Evolutionary conservation across 2,888 invertebrate species (phyloP).

Genomic region (Heliothis peltigera): DNA sequence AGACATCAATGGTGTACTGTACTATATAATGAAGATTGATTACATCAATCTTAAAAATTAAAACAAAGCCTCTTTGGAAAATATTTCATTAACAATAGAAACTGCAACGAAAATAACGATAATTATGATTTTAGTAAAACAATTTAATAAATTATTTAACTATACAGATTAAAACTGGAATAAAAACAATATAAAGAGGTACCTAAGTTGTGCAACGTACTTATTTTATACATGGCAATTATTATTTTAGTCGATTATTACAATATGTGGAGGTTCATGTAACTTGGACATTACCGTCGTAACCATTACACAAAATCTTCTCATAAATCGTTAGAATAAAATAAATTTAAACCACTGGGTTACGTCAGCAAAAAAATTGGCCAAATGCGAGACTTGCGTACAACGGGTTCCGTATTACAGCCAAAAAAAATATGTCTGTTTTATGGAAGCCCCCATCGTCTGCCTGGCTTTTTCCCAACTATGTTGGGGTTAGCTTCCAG

Average conservation of each 20-base stretch:
- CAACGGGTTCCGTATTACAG: too few relatives aligned
- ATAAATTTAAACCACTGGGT: not conserved
- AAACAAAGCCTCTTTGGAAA: conserved; percentile 14
- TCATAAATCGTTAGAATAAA: not conserved
- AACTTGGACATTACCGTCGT: not conserved
- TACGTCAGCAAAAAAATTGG: too few relatives aligned
- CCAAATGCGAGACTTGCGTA: too few relatives aligned
- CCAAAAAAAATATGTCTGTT: too few relatives aligned
- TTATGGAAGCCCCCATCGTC: too few relatives aligned
- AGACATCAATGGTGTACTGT: conserved; percentile 34
- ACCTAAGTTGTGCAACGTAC: conserved; percentile 7
- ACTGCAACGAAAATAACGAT: not conserved
- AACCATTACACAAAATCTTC: not conserved
- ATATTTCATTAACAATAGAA: conserved; percentile 4
- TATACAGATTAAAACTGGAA: not conserved
- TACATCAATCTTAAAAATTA: conserved; percentile 23
- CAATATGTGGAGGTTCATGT: not conserved
- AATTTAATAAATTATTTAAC: not conserved
- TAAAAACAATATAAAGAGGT: conserved; percentile 1
- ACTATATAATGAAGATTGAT: conserved; percentile 22
- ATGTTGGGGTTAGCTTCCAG: too few relatives aligned
- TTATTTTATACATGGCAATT: not conserved
- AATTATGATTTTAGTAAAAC: not conserved
- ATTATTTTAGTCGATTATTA: not conserved
- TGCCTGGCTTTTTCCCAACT: too few relatives aligned